These are phyloP conservation scores for Latrodectus hesperus DNA, from an alignment of 2,888 invertebrate species.

Conservation along the genomic window DNA sequence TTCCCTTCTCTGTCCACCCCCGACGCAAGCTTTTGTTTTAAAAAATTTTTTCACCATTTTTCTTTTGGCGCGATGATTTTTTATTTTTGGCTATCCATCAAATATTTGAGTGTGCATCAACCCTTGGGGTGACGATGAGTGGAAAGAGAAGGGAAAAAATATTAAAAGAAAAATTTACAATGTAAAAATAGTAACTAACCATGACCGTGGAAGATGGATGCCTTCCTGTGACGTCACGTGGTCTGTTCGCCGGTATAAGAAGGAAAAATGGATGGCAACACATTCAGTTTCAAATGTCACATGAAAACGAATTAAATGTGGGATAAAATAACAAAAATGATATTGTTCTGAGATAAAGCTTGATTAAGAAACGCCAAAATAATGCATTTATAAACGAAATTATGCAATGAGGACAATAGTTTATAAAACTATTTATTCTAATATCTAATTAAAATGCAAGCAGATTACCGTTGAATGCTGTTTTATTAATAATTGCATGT, in stretches of 20 bases:
- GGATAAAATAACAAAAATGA: conserved; percentile 8
- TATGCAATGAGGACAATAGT: too few relatives aligned
- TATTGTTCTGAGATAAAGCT: not conserved
- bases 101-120: conserved; percentile 68
- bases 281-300: conserved; percentile 34
- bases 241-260: conserved; percentile 6
- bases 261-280: conserved; percentile 10
- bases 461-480: too few relatives aligned
- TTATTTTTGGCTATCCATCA: conserved; percentile 69
- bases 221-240: conserved; percentile 66
- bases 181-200: conserved; percentile 68
- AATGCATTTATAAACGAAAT: too few relatives aligned
- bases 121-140: conserved; percentile 66
- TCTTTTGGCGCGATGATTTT: conserved; percentile 21
- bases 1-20: conserved; percentile 11
- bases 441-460: too few relatives aligned
- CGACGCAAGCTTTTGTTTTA: conserved; percentile 7
- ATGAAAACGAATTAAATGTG: conserved; percentile 14
- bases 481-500: too few relatives aligned
- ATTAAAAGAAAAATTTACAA: conserved; percentile 50
- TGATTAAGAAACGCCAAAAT: too few relatives aligned
- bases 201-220: conserved; percentile 69
- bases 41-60: conserved; percentile 16
- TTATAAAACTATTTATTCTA: too few relatives aligned
- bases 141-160: conserved; percentile 21